Evolutionary conservation across 2,888 invertebrate species (phyloP).

Genomic region (Myopa tessellatipennis): DNA sequence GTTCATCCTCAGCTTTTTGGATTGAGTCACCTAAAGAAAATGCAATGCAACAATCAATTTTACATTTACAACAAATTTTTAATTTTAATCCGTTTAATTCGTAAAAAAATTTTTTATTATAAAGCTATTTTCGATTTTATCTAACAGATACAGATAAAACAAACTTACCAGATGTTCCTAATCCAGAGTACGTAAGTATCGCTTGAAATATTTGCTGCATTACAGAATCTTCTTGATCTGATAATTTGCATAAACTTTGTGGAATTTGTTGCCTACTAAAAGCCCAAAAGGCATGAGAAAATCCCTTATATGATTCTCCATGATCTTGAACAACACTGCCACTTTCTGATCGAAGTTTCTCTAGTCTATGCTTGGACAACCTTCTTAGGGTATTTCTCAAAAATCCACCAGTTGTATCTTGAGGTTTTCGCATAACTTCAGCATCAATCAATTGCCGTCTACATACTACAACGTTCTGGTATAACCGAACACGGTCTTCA

Average conservation of each 20-base stretch:
- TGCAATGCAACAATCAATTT: no score
- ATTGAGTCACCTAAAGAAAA: constrained; percentile 71
- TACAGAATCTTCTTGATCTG: constrained; percentile 87
- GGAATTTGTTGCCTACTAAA: constrained; percentile 84
- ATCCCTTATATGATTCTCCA: constrained; percentile 88
- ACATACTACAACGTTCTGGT: constrained; percentile 87
- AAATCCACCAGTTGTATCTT: constrained; percentile 86
- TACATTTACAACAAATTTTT: no score
- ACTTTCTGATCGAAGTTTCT: constrained; percentile 78
- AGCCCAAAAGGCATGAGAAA: constrained; percentile 89
- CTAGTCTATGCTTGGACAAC: constrained; percentile 85
- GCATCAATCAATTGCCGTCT: constrained; percentile 85
- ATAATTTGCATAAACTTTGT: constrained; percentile 85
- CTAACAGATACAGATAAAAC: background rate
- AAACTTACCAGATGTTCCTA: constrained; percentile 74
- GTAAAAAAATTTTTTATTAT: no score
- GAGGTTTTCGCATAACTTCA: constrained; percentile 83
- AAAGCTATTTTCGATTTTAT: no score
- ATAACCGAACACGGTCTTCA: constrained; percentile 87
- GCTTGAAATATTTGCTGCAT: constrained; percentile 90
- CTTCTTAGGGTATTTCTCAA: constrained; percentile 88
- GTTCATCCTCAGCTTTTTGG: constrained; percentile 85
- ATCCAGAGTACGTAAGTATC: constrained; percentile 89
- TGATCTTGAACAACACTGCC: constrained; percentile 75
- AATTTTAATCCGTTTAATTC: no score